phyloP scores from a whole-genome alignment of 2,113 vertebrate genomes.

The Chloropsis cyanopogon region DNA sequence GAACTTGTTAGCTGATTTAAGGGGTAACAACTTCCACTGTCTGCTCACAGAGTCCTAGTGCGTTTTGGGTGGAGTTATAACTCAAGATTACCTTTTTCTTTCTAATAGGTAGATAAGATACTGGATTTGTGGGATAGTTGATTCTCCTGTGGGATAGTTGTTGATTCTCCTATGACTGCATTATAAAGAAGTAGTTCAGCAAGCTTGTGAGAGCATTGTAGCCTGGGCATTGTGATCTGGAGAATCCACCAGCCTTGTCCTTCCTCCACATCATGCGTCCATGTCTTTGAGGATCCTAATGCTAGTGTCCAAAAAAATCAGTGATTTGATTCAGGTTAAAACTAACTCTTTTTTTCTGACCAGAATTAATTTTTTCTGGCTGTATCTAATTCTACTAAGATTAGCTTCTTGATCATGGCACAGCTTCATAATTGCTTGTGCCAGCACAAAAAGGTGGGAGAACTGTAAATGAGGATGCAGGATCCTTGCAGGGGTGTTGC shows the following conservation, averaged over 20 bases:
- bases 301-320: background rate
- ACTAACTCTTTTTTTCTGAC: background rate
- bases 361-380: background rate
- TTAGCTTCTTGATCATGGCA: background rate
- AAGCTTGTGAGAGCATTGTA: rapidly evolving
- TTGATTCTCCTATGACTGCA: background rate
- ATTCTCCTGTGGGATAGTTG: background rate
- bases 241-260: background rate
- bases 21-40: background rate
- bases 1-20: background rate
- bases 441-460: background rate
- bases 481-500: background rate
- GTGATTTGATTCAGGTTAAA: background rate
- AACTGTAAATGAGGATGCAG: background rate
- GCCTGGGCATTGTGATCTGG: background rate
- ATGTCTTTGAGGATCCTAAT: background rate
- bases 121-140: background rate
- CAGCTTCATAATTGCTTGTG: background rate
- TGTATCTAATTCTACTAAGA: background rate
- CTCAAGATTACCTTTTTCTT: background rate
- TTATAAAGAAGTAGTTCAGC: background rate
- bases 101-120: background rate
- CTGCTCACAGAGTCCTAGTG: background rate
- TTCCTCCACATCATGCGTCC: background rate
- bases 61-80: background rate